These are phyloP conservation scores for Philereme transversata DNA, from an alignment of 2,888 invertebrate species.

Conservation along the genomic window DNA sequence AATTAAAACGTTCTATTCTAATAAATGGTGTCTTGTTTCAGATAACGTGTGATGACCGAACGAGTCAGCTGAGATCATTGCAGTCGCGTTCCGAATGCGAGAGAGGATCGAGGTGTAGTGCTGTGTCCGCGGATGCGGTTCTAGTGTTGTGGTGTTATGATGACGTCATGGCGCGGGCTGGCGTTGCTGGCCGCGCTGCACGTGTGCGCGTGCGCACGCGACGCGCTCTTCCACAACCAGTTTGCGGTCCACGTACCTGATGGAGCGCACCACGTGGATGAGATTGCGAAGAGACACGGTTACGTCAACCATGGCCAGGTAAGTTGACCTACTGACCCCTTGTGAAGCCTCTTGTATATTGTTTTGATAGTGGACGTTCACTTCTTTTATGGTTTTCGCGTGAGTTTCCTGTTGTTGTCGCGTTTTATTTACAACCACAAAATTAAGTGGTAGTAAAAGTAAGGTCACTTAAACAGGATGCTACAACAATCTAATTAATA, in stretches of 20 bases:
- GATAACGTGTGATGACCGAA: constrained; percentile 58
- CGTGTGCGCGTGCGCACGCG: constrained; percentile 52
- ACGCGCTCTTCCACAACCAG: constrained; percentile 88
- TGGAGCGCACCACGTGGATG: constrained; percentile 88
- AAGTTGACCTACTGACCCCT: constrained; percentile 53
- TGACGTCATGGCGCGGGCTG: constrained; percentile 73
- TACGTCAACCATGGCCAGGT: constrained; percentile 96
- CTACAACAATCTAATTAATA: too few species aligned
- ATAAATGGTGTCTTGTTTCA: constrained; percentile 49
- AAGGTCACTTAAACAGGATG: too few species aligned
- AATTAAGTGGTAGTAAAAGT: too few species aligned
- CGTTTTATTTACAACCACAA: too few species aligned
- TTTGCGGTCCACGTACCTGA: constrained; percentile 93
- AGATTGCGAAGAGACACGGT: constrained; percentile 92
- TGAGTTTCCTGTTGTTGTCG: neutral
- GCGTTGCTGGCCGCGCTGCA: constrained; percentile 60
- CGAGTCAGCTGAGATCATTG: constrained; percentile 18
- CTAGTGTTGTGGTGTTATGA: constrained; percentile 64
- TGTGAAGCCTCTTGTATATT: constrained; percentile 2
- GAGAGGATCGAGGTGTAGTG: constrained; percentile 41
- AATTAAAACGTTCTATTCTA: constrained; percentile 54
- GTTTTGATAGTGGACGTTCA: constrained; percentile 4
- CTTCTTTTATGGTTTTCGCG: neutral
- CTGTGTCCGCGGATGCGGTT: constrained; percentile 57
- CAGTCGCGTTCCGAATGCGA: constrained; percentile 38